phyloP scores from a whole-genome alignment of 1,140 invertebrate genomes.

The Lethocerus indicus region DNA sequence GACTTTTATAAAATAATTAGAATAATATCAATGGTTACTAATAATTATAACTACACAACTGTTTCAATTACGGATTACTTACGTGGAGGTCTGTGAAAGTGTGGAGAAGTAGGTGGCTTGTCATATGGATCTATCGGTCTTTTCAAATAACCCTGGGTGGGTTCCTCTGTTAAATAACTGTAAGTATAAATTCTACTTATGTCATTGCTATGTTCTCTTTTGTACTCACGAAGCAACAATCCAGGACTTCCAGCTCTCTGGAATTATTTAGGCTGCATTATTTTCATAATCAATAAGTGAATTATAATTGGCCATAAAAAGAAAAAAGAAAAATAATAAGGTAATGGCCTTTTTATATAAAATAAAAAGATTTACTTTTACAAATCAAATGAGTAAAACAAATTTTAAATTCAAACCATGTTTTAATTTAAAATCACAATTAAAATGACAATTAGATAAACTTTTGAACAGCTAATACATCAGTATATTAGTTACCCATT shows the following conservation, averaged over 20 bases:
- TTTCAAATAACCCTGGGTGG: constrained; percentile 70
- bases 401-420: background rate
- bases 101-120: constrained; percentile 79
- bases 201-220: constrained; percentile 48
- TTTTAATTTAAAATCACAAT: constrained; percentile 2
- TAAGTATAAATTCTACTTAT: constrained; percentile 83
- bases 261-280: constrained; percentile 5
- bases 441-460: background rate
- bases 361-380: background rate
- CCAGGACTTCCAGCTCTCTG: constrained; percentile 66
- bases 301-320: background rate
- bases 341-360: background rate
- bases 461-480: background rate
- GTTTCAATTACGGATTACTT: no score
- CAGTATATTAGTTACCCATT: background rate
- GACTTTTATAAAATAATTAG: no score
- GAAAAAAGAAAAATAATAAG: constrained; percentile 5
- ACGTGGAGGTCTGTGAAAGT: constrained; percentile 83
- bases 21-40: no score
- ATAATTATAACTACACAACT: no score
- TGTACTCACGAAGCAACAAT: constrained; percentile 63
- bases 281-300: background rate
- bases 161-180: constrained; percentile 83
- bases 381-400: background rate
- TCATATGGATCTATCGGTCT: constrained; percentile 84